Percentiles rank a stretch among this genome's conserved stretches.
Evolutionary conservation across 1,140 invertebrate genomes (phyloP).

Genomic region (Heterodera schachtii): DNA sequence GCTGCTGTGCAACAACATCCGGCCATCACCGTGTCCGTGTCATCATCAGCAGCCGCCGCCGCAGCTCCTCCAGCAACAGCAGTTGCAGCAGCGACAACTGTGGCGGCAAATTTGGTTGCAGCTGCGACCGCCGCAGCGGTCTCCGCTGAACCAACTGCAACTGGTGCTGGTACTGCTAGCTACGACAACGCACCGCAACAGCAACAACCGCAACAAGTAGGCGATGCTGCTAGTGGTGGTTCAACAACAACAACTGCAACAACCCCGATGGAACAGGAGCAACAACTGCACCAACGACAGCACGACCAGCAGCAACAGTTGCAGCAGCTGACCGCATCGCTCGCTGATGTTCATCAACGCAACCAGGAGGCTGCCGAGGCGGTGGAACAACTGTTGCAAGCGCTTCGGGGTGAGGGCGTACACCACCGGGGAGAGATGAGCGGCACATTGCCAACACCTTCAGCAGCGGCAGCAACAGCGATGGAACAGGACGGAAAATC

Average conservation of each 20-base stretch:
- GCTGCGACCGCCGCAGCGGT: neutral
- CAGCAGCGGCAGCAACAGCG: neutral
- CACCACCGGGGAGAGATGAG: too few relatives aligned
- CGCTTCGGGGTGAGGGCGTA: neutral
- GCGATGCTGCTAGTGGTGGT: neutral
- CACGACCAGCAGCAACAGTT: neutral
- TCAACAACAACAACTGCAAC: neutral
- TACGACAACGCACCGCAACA: too few relatives aligned
- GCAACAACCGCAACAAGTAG: too few relatives aligned
- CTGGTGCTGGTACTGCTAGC: neutral
- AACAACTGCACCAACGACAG: neutral
- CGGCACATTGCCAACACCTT: too few relatives aligned
- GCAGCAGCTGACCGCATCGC: neutral
- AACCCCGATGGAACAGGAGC: neutral
- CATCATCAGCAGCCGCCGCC: neutral
- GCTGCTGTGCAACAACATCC: neutral
- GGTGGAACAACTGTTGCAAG: neutral
- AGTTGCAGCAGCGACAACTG: neutral
- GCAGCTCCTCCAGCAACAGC: neutral
- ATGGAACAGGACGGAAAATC: neutral
- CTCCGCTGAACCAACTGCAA: neutral
- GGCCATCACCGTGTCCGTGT: neutral
- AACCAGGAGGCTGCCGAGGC: conserved; percentile 1
- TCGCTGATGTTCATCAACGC: neutral
- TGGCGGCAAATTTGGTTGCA: conserved; percentile 5